Evolutionary conservation across 2,797 vertebrate species (phyloP).

Genomic region (Platalea minor): DNA sequence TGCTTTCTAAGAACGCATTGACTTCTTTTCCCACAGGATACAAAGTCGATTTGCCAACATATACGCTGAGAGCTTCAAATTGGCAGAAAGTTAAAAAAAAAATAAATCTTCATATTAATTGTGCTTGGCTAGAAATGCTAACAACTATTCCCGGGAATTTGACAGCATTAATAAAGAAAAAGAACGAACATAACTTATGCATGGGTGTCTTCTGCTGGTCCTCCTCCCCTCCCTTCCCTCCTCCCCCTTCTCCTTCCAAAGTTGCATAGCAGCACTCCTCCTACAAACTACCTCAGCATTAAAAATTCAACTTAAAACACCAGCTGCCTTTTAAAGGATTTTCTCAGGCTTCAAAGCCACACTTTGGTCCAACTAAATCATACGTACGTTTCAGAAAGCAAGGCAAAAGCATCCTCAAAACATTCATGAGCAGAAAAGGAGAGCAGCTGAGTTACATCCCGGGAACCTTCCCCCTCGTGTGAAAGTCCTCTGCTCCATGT

Average conservation of each 20-base stretch:
- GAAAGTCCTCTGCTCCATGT: background rate
- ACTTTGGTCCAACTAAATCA: background rate
- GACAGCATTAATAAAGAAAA: background rate
- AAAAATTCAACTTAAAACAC: background rate
- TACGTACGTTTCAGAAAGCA: background rate
- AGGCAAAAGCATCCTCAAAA: background rate
- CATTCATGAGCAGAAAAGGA: background rate
- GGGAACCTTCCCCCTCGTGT: background rate
- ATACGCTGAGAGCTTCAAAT: background rate
- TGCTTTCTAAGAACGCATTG: background rate
- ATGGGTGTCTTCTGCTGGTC: background rate
- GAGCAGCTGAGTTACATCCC: background rate
- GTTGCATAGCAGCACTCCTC: background rate
- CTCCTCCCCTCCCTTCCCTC: background rate
- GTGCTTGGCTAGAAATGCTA: background rate
- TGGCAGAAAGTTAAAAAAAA: background rate
- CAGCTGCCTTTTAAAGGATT: slow-evolving; percentile 3
- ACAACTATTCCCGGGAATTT: background rate
- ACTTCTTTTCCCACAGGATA: background rate
- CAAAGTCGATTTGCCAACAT: background rate
- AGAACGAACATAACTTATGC: background rate
- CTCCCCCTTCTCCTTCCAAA: background rate
- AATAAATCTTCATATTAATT: background rate
- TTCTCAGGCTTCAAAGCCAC: slow-evolving; percentile 3
- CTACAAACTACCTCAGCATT: background rate